Evolutionary conservation across 2,888 invertebrate species (phyloP).

Genomic region (Shargacucullia verbasci): DNA sequence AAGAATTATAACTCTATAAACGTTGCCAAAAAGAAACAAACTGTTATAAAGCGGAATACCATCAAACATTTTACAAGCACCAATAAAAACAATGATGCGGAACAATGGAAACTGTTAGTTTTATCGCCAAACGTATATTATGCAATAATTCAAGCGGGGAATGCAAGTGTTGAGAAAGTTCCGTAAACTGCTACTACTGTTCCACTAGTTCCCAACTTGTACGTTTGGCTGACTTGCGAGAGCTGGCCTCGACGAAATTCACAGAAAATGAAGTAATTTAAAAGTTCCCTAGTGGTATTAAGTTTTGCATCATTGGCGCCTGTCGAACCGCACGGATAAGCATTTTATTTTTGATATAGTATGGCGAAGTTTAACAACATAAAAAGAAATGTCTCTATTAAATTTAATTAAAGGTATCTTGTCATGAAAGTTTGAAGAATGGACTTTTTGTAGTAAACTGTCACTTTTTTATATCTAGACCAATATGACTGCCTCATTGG

Average conservation of each 20-base stretch:
- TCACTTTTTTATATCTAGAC: too few species aligned
- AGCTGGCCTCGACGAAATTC: conserved; percentile 60
- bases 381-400: too few species aligned
- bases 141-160: conserved; percentile 78
- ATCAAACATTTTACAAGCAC: conserved; percentile 71
- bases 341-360: conserved; percentile 50
- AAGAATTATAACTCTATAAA: conserved; percentile 27
- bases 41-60: conserved; percentile 48
- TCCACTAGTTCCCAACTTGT: conserved; percentile 64
- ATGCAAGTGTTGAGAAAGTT: conserved; percentile 80
- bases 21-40: conserved; percentile 51
- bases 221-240: conserved; percentile 66
- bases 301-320: conserved; percentile 65
- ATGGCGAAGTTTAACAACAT: neutral
- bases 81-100: conserved; percentile 76
- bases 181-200: conserved; percentile 63
- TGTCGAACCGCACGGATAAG: conserved; percentile 56
- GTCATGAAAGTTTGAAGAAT: too few species aligned
- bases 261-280: conserved; percentile 72
- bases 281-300: conserved; percentile 59
- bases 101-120: conserved; percentile 75
- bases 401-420: too few species aligned
- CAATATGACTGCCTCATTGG: too few species aligned
- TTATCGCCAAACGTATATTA: conserved; percentile 76
- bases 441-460: too few species aligned